Conservation (phyloP, 2,888 invertebrate species). For the Caradrina kadenii region DNA sequence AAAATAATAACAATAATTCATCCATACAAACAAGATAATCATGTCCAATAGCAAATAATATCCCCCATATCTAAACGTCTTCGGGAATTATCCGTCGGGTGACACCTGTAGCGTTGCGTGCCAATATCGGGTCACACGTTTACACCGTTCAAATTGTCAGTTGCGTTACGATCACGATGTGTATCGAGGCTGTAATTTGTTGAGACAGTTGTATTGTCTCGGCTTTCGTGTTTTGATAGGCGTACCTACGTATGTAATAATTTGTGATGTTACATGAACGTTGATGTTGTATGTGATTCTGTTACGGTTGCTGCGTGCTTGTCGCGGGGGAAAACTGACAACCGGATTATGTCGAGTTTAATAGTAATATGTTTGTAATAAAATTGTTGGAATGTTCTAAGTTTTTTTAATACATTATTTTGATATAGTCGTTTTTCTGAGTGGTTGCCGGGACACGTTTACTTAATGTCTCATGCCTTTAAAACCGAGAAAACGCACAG, state of each 20-base stretch:
- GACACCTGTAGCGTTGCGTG: constrained; percentile 78
- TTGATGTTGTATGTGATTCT: constrained; percentile 36
- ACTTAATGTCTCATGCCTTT: too few relatives aligned
- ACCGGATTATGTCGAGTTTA: constrained; percentile 1
- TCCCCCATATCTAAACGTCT: constrained; percentile 60
- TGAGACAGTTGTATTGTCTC: constrained; percentile 64
- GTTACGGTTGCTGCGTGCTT: constrained; percentile 8
- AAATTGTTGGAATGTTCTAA: background rate
- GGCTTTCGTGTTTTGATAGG: constrained; percentile 39
- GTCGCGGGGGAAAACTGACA: background rate
- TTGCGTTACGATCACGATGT: constrained; percentile 53
- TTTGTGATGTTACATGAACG: constrained; percentile 29
- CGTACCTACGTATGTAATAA: constrained; percentile 11
- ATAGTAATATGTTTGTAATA: background rate
- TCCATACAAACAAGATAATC: constrained; percentile 1
- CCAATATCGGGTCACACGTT: constrained; percentile 64
- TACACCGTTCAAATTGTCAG: constrained; percentile 58
- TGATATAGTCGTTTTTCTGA: too few relatives aligned
- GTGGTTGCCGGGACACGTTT: too few relatives aligned
- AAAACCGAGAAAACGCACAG: too few relatives aligned
- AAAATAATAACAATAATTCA: constrained; percentile 3
- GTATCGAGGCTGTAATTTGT: constrained; percentile 62
- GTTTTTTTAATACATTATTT: too few relatives aligned
- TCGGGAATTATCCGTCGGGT: constrained; percentile 69
- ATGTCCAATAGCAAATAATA: constrained; percentile 38